phyloP scores from a whole-genome alignment of 2,797 vertebrate species.

The Silurus aristotelis region DNA sequence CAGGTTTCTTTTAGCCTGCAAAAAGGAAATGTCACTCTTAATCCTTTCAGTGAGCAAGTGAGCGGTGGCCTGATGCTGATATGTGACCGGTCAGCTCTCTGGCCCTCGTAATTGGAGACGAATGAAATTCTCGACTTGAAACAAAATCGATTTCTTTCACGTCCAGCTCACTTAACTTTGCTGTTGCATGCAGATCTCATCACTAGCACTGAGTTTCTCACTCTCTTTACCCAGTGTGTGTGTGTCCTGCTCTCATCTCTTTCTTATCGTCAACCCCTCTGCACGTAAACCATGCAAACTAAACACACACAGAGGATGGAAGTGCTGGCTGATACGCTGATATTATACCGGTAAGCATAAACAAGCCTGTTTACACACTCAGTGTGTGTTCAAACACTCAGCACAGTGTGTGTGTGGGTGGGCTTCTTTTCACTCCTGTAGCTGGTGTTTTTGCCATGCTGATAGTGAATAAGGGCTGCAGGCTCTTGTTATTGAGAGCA shows the following conservation, averaged over 20 bases:
- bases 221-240: not conserved
- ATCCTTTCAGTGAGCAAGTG: not conserved
- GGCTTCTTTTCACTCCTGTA: not conserved
- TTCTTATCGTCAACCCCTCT: not conserved
- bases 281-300: not conserved
- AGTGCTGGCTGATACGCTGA: not conserved
- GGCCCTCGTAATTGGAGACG: slow-evolving; percentile 36
- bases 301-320: slow-evolving; percentile 5
- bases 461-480: slow-evolving; percentile 11
- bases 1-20: not conserved
- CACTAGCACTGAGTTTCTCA: not conserved
- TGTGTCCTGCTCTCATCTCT: not conserved
- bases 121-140: slow-evolving; percentile 15
- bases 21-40: slow-evolving; percentile 9
- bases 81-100: slow-evolving; percentile 26
- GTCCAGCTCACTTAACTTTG: slow-evolving; percentile 35
- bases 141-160: slow-evolving; percentile 48
- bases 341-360: not conserved
- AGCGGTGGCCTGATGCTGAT: slow-evolving; percentile 26
- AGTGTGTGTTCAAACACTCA: not conserved
- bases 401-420: slow-evolving; percentile 13
- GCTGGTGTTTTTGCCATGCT: slow-evolving; percentile 10
- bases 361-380: not conserved
- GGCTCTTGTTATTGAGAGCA: not conserved
- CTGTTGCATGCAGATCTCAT: slow-evolving; percentile 31